Conservation (phyloP, 2,888 invertebrate genomes). For the Drymonia ruficornis region DNA sequence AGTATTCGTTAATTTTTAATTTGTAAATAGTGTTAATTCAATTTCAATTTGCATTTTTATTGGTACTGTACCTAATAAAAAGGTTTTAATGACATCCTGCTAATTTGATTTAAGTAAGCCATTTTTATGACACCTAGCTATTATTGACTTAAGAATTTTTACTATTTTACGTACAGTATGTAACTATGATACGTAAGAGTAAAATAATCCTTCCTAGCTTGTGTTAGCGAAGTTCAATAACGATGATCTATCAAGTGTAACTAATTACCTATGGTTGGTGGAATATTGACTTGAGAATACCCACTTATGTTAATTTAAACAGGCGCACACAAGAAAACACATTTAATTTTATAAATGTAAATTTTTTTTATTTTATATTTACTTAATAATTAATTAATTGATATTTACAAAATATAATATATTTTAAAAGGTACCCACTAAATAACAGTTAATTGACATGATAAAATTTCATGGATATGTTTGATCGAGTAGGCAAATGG, state of each 20-base stretch:
- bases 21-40: conserved; percentile 40
- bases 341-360: background rate
- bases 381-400: background rate
- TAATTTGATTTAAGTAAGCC: background rate
- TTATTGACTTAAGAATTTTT: too few relatives aligned
- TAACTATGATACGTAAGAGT: too few relatives aligned
- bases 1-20: conserved; percentile 29
- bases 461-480: background rate
- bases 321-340: background rate
- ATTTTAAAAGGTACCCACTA: conserved; percentile 1
- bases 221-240: too few relatives aligned
- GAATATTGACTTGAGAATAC: too few relatives aligned
- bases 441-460: conserved; percentile 4
- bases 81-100: conserved; percentile 18
- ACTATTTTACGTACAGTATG: too few relatives aligned
- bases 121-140: background rate
- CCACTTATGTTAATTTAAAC: too few relatives aligned
- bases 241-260: too few relatives aligned
- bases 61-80: conserved; percentile 39
- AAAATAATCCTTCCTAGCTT: too few relatives aligned
- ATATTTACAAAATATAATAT: conserved; percentile 4
- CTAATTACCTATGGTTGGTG: background rate
- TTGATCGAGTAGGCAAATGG: background rate
- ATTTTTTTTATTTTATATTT: background rate
- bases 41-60: conserved; percentile 18